These are phyloP conservation scores for Andrena minutula DNA, from an alignment of 2,888 invertebrate species.

Conservation along the genomic window DNA sequence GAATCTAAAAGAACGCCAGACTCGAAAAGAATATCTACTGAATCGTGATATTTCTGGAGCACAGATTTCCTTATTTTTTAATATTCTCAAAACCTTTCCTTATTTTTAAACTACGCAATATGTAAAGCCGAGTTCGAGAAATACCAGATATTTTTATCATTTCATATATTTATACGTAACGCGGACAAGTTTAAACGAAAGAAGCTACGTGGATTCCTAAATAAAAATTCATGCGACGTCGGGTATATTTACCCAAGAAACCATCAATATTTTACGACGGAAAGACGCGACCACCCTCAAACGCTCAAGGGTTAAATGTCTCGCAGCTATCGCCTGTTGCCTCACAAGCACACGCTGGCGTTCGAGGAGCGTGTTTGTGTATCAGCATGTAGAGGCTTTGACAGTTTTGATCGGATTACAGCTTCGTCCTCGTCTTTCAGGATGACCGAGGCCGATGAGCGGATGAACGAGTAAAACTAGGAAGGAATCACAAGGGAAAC, in stretches of 20 bases:
- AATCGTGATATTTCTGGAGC: no score
- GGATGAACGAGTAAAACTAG: conserved; percentile 68
- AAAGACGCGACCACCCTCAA: background rate
- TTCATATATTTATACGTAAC: no score
- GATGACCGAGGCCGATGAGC: conserved; percentile 70
- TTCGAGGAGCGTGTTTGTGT: background rate
- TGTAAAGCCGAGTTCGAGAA: no score
- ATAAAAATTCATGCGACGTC: background rate
- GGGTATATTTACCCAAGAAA: background rate
- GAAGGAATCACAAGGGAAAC: conserved; percentile 64
- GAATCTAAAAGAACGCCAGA: no score
- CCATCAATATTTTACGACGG: background rate
- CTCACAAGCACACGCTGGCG: background rate
- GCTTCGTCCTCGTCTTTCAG: conserved; percentile 65
- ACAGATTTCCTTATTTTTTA: no score
- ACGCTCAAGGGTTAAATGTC: background rate
- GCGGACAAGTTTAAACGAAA: background rate
- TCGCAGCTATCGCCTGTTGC: background rate
- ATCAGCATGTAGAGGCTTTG: conserved; percentile 9
- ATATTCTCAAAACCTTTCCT: no score
- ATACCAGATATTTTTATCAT: no score
- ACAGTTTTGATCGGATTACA: conserved; percentile 58
- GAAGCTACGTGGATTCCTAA: background rate
- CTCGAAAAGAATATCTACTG: no score
- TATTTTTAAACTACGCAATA: no score